Percentiles rank a stretch among this genome's conserved stretches.
Conservation (phyloP, 2,797 vertebrate species). For the Chromobotia macracanthus region DNA sequence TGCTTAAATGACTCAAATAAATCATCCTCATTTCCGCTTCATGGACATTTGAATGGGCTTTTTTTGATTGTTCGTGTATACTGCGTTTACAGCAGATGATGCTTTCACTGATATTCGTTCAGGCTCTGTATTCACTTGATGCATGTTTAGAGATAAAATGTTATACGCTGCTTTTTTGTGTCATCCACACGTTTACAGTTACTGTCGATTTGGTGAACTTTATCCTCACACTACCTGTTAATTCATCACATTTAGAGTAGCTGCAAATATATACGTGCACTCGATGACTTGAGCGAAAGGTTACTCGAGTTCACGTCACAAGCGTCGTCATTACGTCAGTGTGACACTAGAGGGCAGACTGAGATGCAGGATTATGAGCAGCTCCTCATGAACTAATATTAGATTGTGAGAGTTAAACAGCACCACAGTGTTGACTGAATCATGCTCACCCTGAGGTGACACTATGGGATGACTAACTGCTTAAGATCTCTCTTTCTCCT, state of each 20-base stretch:
- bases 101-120: too few relatives aligned
- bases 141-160: too few relatives aligned
- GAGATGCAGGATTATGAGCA: slow-evolving; percentile 23
- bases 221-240: background rate
- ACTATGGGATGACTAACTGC: slow-evolving; percentile 60
- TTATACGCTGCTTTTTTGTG: too few relatives aligned
- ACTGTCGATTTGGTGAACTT: background rate
- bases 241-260: too few relatives aligned
- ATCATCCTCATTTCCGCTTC: background rate
- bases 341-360: slow-evolving; percentile 52
- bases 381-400: slow-evolving; percentile 31
- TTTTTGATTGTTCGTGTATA: too few relatives aligned
- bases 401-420: slow-evolving; percentile 25
- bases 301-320: background rate
- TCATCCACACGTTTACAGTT: too few relatives aligned
- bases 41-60: background rate
- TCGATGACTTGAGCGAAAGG: background rate
- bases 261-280: too few relatives aligned
- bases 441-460: slow-evolving; percentile 58
- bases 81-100: too few relatives aligned
- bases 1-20: slow-evolving; percentile 14
- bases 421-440: slow-evolving; percentile 52
- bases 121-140: too few relatives aligned
- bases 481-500: slow-evolving; percentile 45
- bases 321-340: background rate